Evolutionary conservation across 2,888 invertebrate species (phyloP), one percentile per base, ranked within the genome.

Genomic region (Strigamia crassipes): DNA sequence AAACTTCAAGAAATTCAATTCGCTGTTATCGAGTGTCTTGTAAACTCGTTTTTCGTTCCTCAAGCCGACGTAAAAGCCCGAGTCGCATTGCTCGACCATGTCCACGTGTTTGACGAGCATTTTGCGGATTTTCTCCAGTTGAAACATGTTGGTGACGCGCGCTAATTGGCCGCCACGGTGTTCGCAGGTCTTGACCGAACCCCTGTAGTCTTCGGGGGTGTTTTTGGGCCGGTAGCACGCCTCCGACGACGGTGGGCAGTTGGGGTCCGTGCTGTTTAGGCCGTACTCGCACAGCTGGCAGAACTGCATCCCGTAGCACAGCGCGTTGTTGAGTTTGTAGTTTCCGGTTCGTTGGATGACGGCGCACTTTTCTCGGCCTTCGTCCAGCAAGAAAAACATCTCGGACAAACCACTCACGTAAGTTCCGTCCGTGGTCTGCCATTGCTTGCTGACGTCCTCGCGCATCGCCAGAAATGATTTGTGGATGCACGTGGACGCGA

Each of bases 401-500:
- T 42, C 41, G 3, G 79, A 78, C 12, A 78, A 13, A 38, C 41
- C 41, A n/a, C 79, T 78, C 41, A 78, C 79, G 34, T 34, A 78
- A 34, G 38, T 1, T 13, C 41, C 41, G 18, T 78, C 79, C 1
- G 15, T 21, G 13, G 79, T 34, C 38, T 23, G 12, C 79, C 79
- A 78, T 42, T 78, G 79, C n/a, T 38, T 41, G 1, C 15, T 4
- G 10, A 78, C 21, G 38, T 78, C 79, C 18, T 78, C 79, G 4
- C 78, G 78, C 38, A 34, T 41, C 79, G 13, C n/a, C n/a, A 78
- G 42, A 38, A 78, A 78, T 34, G 79, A 9, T 78, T 41, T 42
- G 23, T 78, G 31, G 13, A 12, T 18, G 18, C 79, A 78, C 31
- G 41, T 10, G 3, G 41, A 21, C 4, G 5, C 42, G n/a, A 78